Conservation (phyloP, 2,888 invertebrate species). For the Eulithis testata region DNA sequence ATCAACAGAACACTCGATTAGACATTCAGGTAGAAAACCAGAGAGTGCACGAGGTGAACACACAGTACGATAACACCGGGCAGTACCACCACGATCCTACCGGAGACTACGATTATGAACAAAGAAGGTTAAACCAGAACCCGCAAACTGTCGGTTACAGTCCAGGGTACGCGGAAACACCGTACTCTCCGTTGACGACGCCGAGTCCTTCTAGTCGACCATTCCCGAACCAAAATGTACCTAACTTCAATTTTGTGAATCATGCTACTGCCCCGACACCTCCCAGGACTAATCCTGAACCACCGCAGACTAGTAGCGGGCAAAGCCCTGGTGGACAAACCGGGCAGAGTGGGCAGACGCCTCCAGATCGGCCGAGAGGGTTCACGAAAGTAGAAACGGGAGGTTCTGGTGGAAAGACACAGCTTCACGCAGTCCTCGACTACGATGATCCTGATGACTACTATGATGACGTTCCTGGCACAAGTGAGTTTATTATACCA, state of each 20-base stretch:
- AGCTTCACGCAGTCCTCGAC: constrained; percentile 89
- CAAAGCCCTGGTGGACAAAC: constrained; percentile 15
- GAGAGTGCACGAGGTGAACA: constrained; percentile 68
- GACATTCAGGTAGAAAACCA: constrained; percentile 73
- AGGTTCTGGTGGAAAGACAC: constrained; percentile 85
- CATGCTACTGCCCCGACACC: constrained; percentile 57
- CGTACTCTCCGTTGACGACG: constrained; percentile 66
- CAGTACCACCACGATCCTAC: constrained; percentile 77
- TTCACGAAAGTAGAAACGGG: constrained; percentile 87
- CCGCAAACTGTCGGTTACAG: constrained; percentile 60
- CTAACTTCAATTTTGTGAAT: constrained; percentile 67
- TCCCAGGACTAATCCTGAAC: constrained; percentile 52
- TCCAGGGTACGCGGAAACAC: constrained; percentile 70
- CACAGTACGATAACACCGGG: constrained; percentile 72
- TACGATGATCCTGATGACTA: constrained; percentile 85
- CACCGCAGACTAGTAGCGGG: constrained; percentile 50
- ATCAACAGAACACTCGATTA: constrained; percentile 73
- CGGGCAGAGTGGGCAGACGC: constrained; percentile 56
- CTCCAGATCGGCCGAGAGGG: constrained; percentile 85
- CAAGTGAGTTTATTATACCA: constrained; percentile 55
- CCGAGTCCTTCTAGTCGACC: constrained; percentile 75
- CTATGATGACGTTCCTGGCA: constrained; percentile 86
- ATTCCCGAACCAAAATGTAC: constrained; percentile 70
- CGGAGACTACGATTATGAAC: constrained; percentile 79
- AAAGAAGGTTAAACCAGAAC: constrained; percentile 64